Percentiles rank a stretch among this genome's conserved stretches.
Evolutionary conservation across 2,113 vertebrate genomes (phyloP).

Genomic region (Elaphurus davidianus): DNA sequence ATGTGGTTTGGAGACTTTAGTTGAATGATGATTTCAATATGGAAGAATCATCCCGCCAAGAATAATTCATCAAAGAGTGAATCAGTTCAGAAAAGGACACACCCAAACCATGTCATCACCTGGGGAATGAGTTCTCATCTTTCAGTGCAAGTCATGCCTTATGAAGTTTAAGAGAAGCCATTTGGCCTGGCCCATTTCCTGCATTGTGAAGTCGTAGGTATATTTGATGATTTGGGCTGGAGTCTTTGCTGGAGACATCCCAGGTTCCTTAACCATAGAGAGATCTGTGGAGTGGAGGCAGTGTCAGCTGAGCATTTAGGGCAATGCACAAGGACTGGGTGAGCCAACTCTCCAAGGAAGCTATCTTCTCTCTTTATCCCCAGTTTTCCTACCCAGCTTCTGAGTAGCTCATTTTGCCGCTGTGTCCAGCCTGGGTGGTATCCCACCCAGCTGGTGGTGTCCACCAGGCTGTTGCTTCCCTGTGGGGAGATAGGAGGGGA

Average conservation of each 20-base stretch:
- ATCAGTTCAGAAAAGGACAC: background rate
- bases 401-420: background rate
- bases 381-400: background rate
- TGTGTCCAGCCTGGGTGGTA: background rate
- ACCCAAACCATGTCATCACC: conserved; percentile 55
- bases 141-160: background rate
- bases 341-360: background rate
- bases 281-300: fast-evolving
- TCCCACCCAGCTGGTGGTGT: background rate
- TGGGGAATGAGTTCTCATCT: conserved; percentile 44
- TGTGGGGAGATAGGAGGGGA: background rate
- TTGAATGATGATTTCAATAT: conserved; percentile 34
- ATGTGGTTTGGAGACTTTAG: background rate
- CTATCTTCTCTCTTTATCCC: background rate
- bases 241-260: background rate
- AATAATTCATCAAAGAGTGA: conserved; percentile 41
- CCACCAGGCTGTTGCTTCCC: background rate
- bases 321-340: background rate
- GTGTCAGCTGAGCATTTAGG: background rate
- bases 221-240: background rate
- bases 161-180: background rate
- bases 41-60: conserved; percentile 10
- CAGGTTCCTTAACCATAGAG: background rate
- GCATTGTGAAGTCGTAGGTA: background rate
- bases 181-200: conserved; percentile 30